Conservation (phyloP, 2,113 vertebrate genomes). For the Clarias gariepinus region DNA sequence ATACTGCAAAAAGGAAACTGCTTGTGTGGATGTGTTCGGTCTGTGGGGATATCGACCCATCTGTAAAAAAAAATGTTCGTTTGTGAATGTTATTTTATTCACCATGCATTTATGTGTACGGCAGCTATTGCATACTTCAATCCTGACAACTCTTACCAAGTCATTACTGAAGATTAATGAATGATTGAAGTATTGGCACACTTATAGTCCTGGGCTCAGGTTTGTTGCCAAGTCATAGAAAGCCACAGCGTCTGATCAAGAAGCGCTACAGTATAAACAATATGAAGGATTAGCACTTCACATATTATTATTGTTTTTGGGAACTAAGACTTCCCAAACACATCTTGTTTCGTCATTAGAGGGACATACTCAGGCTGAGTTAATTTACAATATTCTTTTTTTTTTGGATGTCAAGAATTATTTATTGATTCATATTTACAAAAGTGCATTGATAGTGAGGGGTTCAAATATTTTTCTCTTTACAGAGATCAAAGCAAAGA, state of each 20-base stretch:
- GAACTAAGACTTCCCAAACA: neutral
- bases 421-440: conserved; percentile 63
- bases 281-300: neutral
- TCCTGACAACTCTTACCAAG: neutral
- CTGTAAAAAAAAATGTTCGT: neutral
- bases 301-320: neutral
- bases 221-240: neutral
- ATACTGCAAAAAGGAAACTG: neutral
- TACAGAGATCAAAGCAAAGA: conserved; percentile 42
- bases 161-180: neutral
- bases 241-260: neutral
- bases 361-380: neutral
- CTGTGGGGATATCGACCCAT: neutral
- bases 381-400: conserved; percentile 62
- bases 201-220: neutral
- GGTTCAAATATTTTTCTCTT: conserved; percentile 73
- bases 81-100: neutral
- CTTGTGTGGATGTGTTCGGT: neutral
- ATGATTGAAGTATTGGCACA: neutral
- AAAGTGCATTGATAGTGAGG: conserved; percentile 70
- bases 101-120: neutral
- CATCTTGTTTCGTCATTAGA: neutral
- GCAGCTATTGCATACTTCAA: neutral
- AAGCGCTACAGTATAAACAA: neutral
- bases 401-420: conserved; percentile 65